Base-by-base conservation (phyloP, 2,888 invertebrate genomes). In the Agriopis leucophaearia region DNA sequence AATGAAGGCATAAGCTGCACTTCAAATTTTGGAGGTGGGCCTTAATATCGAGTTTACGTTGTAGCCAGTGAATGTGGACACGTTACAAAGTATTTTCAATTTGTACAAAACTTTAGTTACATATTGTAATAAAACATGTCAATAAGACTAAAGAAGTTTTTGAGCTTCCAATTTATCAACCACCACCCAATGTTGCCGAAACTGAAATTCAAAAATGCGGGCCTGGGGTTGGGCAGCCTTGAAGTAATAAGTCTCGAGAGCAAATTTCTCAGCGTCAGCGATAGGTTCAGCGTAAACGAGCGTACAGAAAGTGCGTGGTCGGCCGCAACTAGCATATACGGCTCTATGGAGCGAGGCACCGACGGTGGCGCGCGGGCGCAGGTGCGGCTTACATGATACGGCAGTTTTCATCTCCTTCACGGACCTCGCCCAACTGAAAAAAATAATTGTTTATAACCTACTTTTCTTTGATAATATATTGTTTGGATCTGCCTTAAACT, bases 371-470 rank as follows among this genome's bases (percentile, higher is more conserved):
- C 45, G 45, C 45, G 18, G 18, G 10, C 16, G 6, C 66, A 71
- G 55, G 68, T 51, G 62, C 75, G 64, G 54, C 71, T 90, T 91
- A 91, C 92, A 90, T 91, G 74, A 91, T 90, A 82, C 90, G 91
- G 77, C 92, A 92, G 79, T 92, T 92, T 78, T 91, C 91, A 50
- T 90, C 91, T 51, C 91, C 90, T 73, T 92, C 92, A 47, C 92
- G 92, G 68, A 92, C 83, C 75, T 91, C 91, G 42, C 92, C 88
- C 72, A 84, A 76, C 88, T 92, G 86, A 51, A 77, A 85, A 38
- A 57, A 55, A 59, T 3, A 38, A 40, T 42, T 48, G 40, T 55
- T 52, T n/a, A 55, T 9, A 52, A 52, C 35, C 13, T 1, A 16
- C 47, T n/a, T n/a, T n/a, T n/a, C n/a, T n/a, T n/a, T n/a, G n/a